Conservation (phyloP, 2,797 vertebrate species). For the Eidolon dupreanum region DNA sequence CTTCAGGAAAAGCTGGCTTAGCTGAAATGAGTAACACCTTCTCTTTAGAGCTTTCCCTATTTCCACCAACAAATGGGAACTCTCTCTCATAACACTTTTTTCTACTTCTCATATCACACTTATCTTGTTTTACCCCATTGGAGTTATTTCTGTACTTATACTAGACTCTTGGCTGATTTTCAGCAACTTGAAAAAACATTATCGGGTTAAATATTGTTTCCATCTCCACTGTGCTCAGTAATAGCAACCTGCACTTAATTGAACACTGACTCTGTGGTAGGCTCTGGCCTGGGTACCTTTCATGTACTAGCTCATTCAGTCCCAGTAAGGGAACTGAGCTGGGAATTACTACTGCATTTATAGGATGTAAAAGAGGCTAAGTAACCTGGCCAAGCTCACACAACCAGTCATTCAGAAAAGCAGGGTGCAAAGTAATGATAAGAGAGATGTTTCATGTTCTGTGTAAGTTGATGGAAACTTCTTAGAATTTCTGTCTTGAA, state of each 20-base stretch:
- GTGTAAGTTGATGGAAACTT: not conserved
- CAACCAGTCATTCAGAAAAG: not conserved
- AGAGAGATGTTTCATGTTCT: not conserved
- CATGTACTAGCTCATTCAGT: not conserved
- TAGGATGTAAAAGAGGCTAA: not conserved
- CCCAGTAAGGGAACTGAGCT: not conserved
- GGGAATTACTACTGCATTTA: not conserved
- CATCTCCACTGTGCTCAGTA: not conserved
- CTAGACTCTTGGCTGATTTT: not conserved
- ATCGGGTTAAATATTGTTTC: not conserved
- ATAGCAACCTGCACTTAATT: not conserved
- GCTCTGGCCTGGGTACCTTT: not conserved
- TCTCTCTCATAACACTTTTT: not conserved
- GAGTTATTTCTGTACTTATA: not conserved
- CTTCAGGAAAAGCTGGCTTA: not conserved
- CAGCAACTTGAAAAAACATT: not conserved
- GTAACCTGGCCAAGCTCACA: not conserved
- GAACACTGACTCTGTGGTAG: not conserved
- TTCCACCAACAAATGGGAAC: not conserved
- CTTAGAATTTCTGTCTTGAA: not conserved
- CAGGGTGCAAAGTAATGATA: not conserved
- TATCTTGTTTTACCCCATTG: not conserved
- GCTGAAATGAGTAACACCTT: not conserved
- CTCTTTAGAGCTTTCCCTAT: not conserved
- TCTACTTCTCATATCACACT: not conserved